Evolutionary conservation across 2,797 vertebrate species (phyloP), one percentile per base, ranked within the genome.

Genomic region (Pampus argenteus): DNA sequence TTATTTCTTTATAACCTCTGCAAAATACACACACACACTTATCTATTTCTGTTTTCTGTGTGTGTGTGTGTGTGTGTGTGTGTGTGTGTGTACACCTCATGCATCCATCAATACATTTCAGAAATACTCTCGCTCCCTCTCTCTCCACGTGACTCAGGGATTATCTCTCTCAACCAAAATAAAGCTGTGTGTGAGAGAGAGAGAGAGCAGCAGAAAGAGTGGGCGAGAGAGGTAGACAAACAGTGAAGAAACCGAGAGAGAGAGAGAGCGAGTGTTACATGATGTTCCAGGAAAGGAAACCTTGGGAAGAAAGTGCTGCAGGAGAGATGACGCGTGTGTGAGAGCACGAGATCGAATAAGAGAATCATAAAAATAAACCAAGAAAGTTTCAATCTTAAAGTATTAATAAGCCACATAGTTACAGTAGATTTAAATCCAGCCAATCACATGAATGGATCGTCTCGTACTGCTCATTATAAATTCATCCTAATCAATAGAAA

Each of bases 71-170:
- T 20, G 57, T 62, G 50, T 65, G 36, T 14, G 31, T 65, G 50
- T 11, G 25, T 44, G 26, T 25, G 29, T 55, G 22, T 40, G 65
- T 54, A 64, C 4, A 9, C 29, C 48, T 72, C 75, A 54, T 78
- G 57, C 82, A 82, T 74, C 36, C 62, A 58, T 57, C n/a, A 58
- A 74, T 69, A 71, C 42, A 76, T 86, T 78, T 85, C 63, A 75
- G 26, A 85, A 82, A 79, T 63, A 5, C 31, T 56, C 20, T 15
- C 17, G 42, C 45, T 60, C 50, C 23, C 66, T 14, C 65, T 42
- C 9, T 28, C 63, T 69, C 55, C 84, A 85, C 60, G 83, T 91
- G 90, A 89, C 78, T 86, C 51, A 13, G 65, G 85, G 88, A 91
- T 91, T 89, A 89, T 88, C 81, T 85, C 81, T 52, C 31, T 56